Evolutionary conservation across 2,113 vertebrate genomes (phyloP).

Genomic region (Haemorhous mexicanus): DNA sequence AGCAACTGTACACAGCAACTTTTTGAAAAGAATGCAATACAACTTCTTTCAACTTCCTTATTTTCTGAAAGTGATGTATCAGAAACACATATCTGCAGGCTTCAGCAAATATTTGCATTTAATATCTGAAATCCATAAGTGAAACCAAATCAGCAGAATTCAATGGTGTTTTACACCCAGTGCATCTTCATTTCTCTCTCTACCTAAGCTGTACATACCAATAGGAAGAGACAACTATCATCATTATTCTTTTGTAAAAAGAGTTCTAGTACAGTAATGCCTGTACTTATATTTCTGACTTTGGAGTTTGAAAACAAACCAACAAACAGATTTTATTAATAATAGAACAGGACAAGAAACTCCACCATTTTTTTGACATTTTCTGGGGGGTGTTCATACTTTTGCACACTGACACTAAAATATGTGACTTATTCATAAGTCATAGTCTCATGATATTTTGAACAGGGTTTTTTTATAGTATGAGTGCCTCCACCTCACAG

Average conservation of each 20-base stretch:
- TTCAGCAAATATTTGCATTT: conserved; percentile 43
- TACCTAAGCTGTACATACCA: neutral
- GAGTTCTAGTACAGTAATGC: neutral
- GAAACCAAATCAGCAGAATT: conserved; percentile 32
- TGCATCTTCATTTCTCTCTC: neutral
- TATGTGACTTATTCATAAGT: neutral
- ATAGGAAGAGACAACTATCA: neutral
- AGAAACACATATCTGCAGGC: neutral
- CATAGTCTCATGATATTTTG: neutral
- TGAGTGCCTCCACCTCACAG: neutral
- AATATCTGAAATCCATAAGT: neutral
- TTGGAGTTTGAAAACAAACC: neutral
- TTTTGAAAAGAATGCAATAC: neutral
- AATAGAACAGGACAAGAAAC: neutral
- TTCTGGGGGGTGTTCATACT: neutral
- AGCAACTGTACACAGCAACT: neutral
- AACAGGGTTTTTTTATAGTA: neutral
- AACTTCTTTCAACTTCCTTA: neutral
- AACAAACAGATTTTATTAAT: neutral
- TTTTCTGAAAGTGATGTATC: neutral
- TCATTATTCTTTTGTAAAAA: neutral
- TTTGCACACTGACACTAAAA: neutral
- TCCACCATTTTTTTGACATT: neutral
- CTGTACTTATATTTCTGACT: neutral
- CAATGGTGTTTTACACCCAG: neutral